phyloP scores from a whole-genome alignment of 2,888 invertebrate species.

The Synergus japonicus region DNA sequence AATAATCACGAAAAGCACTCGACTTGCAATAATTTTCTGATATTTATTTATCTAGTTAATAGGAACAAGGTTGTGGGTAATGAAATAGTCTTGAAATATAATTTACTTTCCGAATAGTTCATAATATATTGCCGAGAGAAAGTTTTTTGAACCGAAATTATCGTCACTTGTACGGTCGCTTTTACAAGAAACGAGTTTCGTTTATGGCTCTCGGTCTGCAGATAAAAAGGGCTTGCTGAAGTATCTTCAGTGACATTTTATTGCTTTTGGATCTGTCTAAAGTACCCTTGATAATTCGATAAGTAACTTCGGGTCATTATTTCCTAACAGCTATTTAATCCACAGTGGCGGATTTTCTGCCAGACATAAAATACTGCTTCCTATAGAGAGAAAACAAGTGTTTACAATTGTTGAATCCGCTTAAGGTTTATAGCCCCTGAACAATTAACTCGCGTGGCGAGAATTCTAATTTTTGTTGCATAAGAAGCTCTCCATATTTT shows the following conservation, averaged over 20 bases:
- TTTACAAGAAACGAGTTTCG: conserved; percentile 22
- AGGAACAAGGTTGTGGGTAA: not conserved
- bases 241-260: conserved; percentile 51
- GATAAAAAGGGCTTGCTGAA: conserved; percentile 33
- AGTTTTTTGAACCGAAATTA: not conserved
- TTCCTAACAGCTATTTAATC: conserved; percentile 22
- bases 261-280: conserved; percentile 54
- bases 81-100: not conserved
- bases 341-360: conserved; percentile 4
- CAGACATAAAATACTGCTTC: not conserved
- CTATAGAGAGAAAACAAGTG: not conserved
- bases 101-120: not conserved
- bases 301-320: conserved; percentile 25
- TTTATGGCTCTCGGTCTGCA: conserved; percentile 47
- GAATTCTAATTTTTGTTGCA: not conserved
- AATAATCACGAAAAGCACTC: not conserved
- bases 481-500: not conserved
- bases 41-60: not conserved
- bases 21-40: not conserved
- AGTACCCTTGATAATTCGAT: conserved; percentile 49
- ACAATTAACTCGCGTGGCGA: not conserved
- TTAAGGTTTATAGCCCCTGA: not conserved
- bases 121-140: not conserved
- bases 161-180: not conserved
- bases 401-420: not conserved